Conservation (phyloP, 2,113 vertebrate genomes). For the Camelus dromedarius region DNA sequence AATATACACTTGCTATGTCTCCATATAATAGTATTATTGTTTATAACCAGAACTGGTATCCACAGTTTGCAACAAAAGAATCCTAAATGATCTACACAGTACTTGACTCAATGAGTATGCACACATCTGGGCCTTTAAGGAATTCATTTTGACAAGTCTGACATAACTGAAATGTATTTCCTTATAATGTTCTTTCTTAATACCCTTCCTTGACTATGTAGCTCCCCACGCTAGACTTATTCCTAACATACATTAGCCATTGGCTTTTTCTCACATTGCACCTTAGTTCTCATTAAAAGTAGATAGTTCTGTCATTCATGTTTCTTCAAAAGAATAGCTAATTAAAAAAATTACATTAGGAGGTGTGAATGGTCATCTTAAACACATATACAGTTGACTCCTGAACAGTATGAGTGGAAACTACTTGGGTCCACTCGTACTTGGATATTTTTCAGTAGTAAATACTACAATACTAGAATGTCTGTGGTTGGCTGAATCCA, state of each 20-base stretch:
- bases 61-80: background rate
- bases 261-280: background rate
- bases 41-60: background rate
- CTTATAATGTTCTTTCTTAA: background rate
- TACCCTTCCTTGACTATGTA: background rate
- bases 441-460: background rate
- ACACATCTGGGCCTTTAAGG: background rate
- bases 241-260: background rate
- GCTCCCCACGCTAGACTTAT: background rate
- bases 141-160: constrained; percentile 1
- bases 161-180: background rate
- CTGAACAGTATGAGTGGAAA: background rate
- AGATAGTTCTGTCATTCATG: background rate
- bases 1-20: background rate
- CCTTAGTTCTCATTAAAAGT: background rate
- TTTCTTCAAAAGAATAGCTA: background rate
- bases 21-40: background rate
- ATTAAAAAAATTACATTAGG: background rate
- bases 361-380: background rate
- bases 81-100: background rate
- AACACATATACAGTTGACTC: background rate
- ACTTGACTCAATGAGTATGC: background rate
- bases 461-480: background rate
- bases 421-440: background rate
- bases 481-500: background rate